Conservation (phyloP, 2,888 invertebrate genomes). For the Tenthredo distinguenda region DNA sequence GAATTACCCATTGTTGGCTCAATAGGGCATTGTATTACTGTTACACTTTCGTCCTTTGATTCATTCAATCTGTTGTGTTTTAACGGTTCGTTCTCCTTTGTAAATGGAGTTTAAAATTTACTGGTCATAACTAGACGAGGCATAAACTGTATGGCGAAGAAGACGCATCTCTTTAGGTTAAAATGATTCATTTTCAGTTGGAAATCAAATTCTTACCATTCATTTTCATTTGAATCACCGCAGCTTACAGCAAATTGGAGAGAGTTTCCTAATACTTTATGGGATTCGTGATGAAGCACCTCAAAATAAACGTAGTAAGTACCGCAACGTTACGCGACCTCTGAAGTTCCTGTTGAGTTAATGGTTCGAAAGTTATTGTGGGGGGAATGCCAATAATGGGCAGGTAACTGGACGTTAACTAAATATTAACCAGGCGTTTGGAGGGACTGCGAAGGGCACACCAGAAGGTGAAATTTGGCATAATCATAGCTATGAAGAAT, state of each 20-base stretch:
- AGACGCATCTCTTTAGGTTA: background rate
- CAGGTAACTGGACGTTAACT: slow-evolving; percentile 27
- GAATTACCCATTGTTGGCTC: slow-evolving; percentile 51
- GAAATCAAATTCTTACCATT: background rate
- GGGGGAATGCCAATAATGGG: slow-evolving; percentile 37
- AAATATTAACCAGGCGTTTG: slow-evolving; percentile 46
- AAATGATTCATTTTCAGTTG: background rate
- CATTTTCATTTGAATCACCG: slow-evolving; percentile 1
- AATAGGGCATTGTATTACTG: slow-evolving; percentile 46
- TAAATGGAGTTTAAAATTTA: background rate
- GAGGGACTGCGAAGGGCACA: background rate
- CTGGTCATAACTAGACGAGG: slow-evolving; percentile 1
- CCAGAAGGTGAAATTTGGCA: background rate
- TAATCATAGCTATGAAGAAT: background rate
- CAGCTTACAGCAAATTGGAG: background rate
- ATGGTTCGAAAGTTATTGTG: slow-evolving; percentile 44
- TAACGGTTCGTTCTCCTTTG: background rate
- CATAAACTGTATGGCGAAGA: background rate
- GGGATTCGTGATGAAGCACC: slow-evolving; percentile 25
- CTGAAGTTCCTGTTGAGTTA: slow-evolving; percentile 43
- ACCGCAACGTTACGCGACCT: slow-evolving; percentile 36
- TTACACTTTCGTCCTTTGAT: slow-evolving; percentile 35
- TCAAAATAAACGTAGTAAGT: slow-evolving; percentile 37
- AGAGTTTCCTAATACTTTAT: slow-evolving; percentile 27
- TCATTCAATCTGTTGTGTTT: slow-evolving; percentile 34